Base-by-base conservation (phyloP, 1,140 invertebrate genomes). In the Centruroides sculpturatus region DNA sequence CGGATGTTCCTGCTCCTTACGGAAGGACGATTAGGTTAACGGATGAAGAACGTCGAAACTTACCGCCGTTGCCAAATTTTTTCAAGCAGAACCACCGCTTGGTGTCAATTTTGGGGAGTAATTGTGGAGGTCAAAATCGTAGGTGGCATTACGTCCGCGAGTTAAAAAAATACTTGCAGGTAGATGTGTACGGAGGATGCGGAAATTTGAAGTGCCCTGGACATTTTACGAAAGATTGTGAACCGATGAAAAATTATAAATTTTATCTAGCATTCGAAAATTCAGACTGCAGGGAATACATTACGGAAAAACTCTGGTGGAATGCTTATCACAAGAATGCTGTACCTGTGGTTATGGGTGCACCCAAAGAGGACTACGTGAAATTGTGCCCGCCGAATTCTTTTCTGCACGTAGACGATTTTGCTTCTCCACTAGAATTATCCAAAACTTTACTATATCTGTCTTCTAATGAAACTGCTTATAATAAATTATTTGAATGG, bases 1-100 rank as follows among this genome's bases (percentile, higher is more conserved):
- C 83, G 7, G 83, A 85, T 64, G 74, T 86, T 35, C 83, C 82
- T 0, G 79, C 85, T 3, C 82, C 83, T 3, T 85, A 85, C 66
- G 84, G 72, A 82, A 8, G 59, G 46, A 62, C 59, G 10, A 49
- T 61, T 4, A 48, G 50, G 11, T 13, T 65, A 36, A 54, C 6
- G 6, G 11, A 35, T 0, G 41, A 6, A 35, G 41, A 41, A 41
- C 41, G 41, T 6, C 41, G 8, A 41, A 41, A 41, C 8, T 6
- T 41, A 8, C 41, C 41, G 8, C 41, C 41, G 41, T 8, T 41
- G 41, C 41, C 8, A 1, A n/a, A 13, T n/a, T 52, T 23, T 5
- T 10, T 11, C 13, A 10, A 76, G 77, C 61, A 72, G 63, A 6
- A 78, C 75, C 66, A 12, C 65, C 70, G 11, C 63, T 67, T 72